These are phyloP conservation scores for Glyptemys insculpta DNA, from an alignment of 2,797 vertebrate species.

Conservation along the genomic window DNA sequence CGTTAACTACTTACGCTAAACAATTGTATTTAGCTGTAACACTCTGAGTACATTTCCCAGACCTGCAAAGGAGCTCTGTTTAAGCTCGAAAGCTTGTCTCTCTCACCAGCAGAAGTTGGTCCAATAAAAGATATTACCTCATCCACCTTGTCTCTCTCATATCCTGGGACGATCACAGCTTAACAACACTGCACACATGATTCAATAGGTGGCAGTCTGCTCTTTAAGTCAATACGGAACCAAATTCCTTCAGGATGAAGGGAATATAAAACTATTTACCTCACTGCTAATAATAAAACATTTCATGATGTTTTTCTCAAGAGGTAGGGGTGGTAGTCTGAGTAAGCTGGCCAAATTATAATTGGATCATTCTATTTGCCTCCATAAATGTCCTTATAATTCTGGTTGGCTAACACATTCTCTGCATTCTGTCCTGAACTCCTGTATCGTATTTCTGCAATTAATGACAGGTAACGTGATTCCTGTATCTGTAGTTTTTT, in stretches of 20 bases:
- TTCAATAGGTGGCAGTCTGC: fast-evolving
- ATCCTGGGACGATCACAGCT: too few species aligned
- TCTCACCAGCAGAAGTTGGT: too few species aligned
- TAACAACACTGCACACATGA: too few species aligned
- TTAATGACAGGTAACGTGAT: not conserved
- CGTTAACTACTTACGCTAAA: too few species aligned
- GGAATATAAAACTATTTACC: not conserved
- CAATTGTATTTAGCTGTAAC: too few species aligned
- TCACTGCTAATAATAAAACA: not conserved
- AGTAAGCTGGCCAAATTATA: not conserved
- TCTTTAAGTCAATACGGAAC: not conserved
- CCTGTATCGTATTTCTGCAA: not conserved
- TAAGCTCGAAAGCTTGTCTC: too few species aligned
- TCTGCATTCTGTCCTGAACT: not conserved
- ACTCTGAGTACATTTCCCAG: too few species aligned
- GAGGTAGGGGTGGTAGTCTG: not conserved
- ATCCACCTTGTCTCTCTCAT: too few species aligned
- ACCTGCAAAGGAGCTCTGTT: too few species aligned
- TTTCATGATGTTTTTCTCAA: not conserved
- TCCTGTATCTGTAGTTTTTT: not conserved
- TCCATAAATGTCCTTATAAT: not conserved
- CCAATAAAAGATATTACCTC: too few species aligned
- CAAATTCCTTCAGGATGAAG: not conserved
- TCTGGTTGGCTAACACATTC: not conserved
- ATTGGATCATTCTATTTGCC: not conserved